phyloP scores from a whole-genome alignment of 2,113 vertebrate species.

The Andinoacara biseriatus region DNA sequence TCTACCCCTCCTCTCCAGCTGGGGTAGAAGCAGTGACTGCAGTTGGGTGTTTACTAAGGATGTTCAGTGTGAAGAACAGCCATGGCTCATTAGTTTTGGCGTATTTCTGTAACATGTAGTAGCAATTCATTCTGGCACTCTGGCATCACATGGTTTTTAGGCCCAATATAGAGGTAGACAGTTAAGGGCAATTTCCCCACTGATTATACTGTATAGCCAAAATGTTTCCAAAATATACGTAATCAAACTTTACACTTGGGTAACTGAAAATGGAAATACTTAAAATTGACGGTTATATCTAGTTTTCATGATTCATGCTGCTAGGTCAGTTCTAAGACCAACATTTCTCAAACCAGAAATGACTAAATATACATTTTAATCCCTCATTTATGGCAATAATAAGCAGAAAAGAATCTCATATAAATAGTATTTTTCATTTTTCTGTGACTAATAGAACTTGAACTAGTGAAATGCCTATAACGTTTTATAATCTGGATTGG shows the following conservation, averaged over 20 bases:
- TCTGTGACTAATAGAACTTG: not conserved
- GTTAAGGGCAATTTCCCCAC: not conserved
- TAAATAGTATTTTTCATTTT: not conserved
- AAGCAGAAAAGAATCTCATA: too few relatives aligned
- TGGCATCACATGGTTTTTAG: not conserved
- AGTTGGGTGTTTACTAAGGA: constrained; percentile 33
- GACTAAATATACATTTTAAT: not conserved
- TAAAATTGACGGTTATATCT: not conserved
- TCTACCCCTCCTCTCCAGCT: constrained; percentile 50
- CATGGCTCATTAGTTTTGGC: not conserved
- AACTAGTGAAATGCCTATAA: not conserved
- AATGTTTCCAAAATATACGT: not conserved
- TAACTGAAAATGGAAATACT: not conserved
- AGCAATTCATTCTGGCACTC: not conserved
- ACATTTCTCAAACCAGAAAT: not conserved
- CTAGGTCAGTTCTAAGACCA: not conserved
- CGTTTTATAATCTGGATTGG: too few relatives aligned
- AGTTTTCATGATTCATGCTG: not conserved
- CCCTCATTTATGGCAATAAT: not conserved
- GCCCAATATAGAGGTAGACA: not conserved
- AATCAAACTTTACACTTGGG: not conserved
- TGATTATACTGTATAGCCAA: not conserved
- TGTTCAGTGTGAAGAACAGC: constrained; percentile 18
- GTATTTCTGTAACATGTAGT: not conserved
- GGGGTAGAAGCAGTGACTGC: constrained; percentile 20